Percentiles rank a stretch among this genome's conserved stretches.
Evolutionary conservation across 2,113 vertebrate species (phyloP).

Genomic region (Silurus meridionalis): DNA sequence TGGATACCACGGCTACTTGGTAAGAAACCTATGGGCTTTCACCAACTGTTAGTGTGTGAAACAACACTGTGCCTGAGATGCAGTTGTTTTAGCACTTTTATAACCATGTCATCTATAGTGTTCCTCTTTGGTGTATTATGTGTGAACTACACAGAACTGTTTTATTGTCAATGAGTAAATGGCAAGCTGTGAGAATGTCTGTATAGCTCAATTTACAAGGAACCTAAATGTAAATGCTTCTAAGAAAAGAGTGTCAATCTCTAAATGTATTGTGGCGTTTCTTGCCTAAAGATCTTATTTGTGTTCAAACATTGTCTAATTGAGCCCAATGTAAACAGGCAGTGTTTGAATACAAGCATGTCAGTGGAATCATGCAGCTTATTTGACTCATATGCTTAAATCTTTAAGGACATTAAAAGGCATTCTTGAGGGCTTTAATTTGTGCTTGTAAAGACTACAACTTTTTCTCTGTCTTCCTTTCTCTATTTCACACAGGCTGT

Average conservation of each 20-base stretch:
- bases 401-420: neutral
- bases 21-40: conserved; percentile 7
- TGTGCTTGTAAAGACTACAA: conserved; percentile 6
- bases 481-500: conserved; percentile 5
- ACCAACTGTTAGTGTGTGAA: neutral
- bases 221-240: neutral
- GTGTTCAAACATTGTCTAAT: neutral
- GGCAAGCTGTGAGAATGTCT: neutral
- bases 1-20: conserved; percentile 22
- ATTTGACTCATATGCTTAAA: neutral
- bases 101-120: neutral
- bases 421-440: conserved; percentile 4
- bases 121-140: neutral
- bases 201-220: neutral
- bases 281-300: neutral
- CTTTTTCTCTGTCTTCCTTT: neutral
- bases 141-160: neutral
- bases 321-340: neutral
- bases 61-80: neutral
- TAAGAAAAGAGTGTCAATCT: neutral
- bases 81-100: neutral
- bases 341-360: neutral
- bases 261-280: neutral
- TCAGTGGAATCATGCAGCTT: neutral
- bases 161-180: neutral